Conservation (phyloP, 2,888 invertebrate genomes). For the Pomacea canaliculata region DNA sequence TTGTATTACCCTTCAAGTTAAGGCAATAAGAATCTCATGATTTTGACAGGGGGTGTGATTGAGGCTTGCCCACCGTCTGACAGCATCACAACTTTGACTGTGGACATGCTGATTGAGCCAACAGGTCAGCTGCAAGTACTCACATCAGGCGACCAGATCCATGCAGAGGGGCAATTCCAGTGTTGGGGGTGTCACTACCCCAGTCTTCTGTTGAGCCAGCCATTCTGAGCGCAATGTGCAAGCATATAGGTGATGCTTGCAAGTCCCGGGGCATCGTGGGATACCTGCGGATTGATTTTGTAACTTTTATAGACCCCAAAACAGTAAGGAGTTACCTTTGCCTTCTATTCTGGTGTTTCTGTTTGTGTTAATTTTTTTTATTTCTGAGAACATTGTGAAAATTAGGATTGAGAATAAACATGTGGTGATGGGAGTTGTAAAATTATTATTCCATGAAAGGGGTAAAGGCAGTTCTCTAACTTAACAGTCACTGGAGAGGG, state of each 20-base stretch:
- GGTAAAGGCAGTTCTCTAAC: too few relatives aligned
- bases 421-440: too few relatives aligned
- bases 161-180: conserved; percentile 63
- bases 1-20: too few relatives aligned
- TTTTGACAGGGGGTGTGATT: conserved; percentile 66
- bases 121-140: conserved; percentile 59
- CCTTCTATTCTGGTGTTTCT: background rate
- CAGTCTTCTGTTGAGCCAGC: conserved; percentile 68
- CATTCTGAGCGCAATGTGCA: conserved; percentile 59
- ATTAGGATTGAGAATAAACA: background rate
- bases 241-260: conserved; percentile 65
- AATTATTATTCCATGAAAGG: too few relatives aligned
- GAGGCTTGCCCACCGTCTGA: conserved; percentile 70
- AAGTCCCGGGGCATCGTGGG: conserved; percentile 67
- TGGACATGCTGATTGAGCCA: conserved; percentile 68
- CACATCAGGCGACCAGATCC: conserved; percentile 68
- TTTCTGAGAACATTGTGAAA: background rate
- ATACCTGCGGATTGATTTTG: conserved; percentile 68
- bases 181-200: conserved; percentile 68
- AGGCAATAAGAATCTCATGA: background rate
- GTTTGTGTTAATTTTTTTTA: background rate
- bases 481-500: too few relatives aligned
- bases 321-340: conserved; percentile 25
- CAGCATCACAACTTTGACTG: conserved; percentile 66
- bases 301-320: conserved; percentile 67